Conservation (phyloP, 2,797 vertebrate genomes). For the Necrosyrtes monachus region DNA sequence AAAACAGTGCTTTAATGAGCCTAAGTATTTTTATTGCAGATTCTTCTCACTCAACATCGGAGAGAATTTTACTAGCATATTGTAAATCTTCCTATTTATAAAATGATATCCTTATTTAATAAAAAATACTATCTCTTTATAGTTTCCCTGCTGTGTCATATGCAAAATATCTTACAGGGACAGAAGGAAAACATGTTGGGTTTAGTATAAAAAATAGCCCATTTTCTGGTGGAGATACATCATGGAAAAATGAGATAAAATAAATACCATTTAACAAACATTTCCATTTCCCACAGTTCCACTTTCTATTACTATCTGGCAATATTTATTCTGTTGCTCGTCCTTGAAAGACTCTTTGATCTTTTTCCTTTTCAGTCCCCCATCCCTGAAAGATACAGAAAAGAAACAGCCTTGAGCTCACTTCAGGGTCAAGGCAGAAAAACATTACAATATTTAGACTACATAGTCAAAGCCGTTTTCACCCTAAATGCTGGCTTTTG, state of each 20-base stretch:
- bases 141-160: not conserved
- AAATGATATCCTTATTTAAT: not conserved
- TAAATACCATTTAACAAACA: constrained; percentile 17
- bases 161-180: not conserved
- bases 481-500: not conserved
- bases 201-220: not conserved
- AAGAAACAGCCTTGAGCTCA: not conserved
- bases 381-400: constrained; percentile 49
- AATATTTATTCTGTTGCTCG: constrained; percentile 60
- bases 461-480: not conserved
- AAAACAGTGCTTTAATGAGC: not conserved
- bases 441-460: not conserved
- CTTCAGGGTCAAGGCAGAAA: not conserved
- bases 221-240: not conserved
- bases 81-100: not conserved
- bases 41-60: not conserved
- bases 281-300: not conserved
- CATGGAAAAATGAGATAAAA: not conserved
- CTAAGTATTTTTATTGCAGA: not conserved
- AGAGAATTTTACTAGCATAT: not conserved
- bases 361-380: constrained; percentile 53
- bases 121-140: not conserved
- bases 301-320: not conserved
- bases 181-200: not conserved
- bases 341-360: constrained; percentile 57